These are phyloP conservation scores for Melanostigma gelatinosum DNA, from an alignment of 2,113 vertebrate genomes.

Conservation along the genomic window DNA sequence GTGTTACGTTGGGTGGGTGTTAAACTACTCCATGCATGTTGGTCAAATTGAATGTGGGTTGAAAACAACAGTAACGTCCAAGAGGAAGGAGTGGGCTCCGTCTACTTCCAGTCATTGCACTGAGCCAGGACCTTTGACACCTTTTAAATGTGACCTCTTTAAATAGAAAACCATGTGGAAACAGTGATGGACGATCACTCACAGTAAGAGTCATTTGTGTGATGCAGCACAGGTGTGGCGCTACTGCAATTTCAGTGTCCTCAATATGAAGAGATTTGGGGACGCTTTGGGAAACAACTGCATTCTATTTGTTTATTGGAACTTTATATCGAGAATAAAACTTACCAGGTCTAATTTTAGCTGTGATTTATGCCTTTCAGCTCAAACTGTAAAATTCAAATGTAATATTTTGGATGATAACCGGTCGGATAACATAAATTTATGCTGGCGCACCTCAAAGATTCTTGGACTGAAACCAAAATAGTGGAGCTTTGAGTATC, in stretches of 20 bases:
- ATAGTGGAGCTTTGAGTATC: not conserved
- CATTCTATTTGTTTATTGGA: not conserved
- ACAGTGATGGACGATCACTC: conserved; percentile 31
- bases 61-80: not conserved
- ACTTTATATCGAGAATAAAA: not conserved
- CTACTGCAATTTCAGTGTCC: too few species aligned
- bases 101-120: conserved; percentile 2
- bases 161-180: not conserved
- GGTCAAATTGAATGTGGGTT: not conserved
- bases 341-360: too few species aligned
- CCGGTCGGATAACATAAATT: not conserved
- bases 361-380: not conserved
- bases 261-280: not conserved
- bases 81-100: not conserved
- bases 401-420: not conserved
- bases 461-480: not conserved
- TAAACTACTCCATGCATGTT: not conserved
- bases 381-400: not conserved
- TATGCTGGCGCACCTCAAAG: not conserved
- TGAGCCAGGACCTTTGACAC: conserved; percentile 18
- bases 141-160: conserved; percentile 33
- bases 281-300: not conserved
- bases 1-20: not conserved
- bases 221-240: not conserved
- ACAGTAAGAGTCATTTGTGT: not conserved